Evolutionary conservation across 2,888 invertebrate species (phyloP).

Genomic region (Agriopis aurantiaria): DNA sequence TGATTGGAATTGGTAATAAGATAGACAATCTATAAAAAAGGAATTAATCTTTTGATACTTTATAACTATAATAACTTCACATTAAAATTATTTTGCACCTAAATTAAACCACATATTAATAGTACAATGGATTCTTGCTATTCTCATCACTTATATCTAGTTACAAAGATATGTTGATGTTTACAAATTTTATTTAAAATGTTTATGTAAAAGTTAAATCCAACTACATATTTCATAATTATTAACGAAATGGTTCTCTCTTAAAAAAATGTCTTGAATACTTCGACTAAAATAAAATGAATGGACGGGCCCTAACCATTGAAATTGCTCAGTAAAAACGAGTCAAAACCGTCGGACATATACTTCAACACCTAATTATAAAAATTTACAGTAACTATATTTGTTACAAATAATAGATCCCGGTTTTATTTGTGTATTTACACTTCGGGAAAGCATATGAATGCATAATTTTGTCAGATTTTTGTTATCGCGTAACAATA

Average conservation of each 20-base stretch:
- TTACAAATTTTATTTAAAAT: constrained; percentile 25
- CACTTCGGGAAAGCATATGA: no score
- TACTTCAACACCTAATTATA: no score
- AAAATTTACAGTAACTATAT: no score
- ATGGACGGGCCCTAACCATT: no score
- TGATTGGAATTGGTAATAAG: constrained; percentile 38
- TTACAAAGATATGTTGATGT: constrained; percentile 8
- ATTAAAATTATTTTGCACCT: constrained; percentile 1
- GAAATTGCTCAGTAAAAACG: no score
- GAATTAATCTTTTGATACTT: background rate
- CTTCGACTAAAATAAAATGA: no score
- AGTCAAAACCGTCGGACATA: no score
- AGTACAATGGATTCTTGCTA: background rate
- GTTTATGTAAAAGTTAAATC: constrained; percentile 6
- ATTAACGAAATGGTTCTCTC: constrained; percentile 8
- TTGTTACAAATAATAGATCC: no score
- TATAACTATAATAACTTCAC: constrained; percentile 1
- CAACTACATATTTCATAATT: constrained; percentile 1
- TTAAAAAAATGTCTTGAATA: background rate
- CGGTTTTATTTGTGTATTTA: no score
- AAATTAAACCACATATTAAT: background rate
- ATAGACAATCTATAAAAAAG: constrained; percentile 8
- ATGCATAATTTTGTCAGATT: no score
- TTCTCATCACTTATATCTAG: background rate
- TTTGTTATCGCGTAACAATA: no score